These are phyloP conservation scores for Podarcis lilfordi DNA, from an alignment of 2,797 vertebrate genomes.

Conservation along the genomic window DNA sequence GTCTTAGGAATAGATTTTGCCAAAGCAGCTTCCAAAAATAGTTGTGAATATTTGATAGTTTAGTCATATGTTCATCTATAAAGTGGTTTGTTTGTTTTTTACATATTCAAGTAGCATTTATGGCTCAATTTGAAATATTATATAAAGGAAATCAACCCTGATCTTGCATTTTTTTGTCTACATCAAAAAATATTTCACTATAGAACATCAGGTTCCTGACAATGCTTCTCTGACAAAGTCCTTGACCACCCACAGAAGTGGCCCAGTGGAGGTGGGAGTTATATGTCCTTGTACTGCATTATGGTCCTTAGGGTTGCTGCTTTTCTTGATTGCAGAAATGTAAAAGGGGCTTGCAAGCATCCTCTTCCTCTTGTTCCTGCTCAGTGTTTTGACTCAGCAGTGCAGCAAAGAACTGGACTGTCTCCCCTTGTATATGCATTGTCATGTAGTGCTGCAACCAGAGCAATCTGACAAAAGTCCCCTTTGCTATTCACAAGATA, in stretches of 20 bases:
- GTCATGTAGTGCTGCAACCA: background rate
- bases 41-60: background rate
- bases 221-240: too few relatives aligned
- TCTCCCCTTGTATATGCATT: background rate
- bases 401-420: too few relatives aligned
- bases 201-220: background rate
- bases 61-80: background rate
- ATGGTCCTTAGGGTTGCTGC: too few relatives aligned
- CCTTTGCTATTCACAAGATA: background rate
- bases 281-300: too few relatives aligned
- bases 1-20: background rate
- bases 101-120: background rate
- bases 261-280: too few relatives aligned
- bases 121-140: constrained; percentile 25
- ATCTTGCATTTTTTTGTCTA: rapidly evolving
- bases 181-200: background rate
- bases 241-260: background rate
- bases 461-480: background rate
- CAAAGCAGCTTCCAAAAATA: background rate
- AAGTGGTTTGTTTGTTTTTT: background rate
- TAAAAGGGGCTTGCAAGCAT: too few relatives aligned
- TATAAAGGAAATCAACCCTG: background rate
- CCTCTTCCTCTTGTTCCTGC: too few relatives aligned
- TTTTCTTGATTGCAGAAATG: too few relatives aligned
- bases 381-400: too few relatives aligned